Conservation (phyloP, 2,113 vertebrate genomes). For the Pontoporia blainvillei region DNA sequence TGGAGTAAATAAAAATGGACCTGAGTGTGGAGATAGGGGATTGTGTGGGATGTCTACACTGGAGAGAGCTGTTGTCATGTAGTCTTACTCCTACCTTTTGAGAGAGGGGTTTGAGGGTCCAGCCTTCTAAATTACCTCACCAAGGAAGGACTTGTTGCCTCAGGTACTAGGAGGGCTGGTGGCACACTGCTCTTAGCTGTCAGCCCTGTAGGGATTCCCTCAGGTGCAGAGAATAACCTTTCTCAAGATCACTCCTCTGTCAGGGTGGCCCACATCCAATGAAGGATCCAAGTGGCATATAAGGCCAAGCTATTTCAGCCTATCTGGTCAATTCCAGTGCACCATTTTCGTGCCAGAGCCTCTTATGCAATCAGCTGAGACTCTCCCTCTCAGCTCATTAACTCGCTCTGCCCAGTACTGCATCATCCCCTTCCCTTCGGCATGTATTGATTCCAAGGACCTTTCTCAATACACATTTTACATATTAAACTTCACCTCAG, state of each 20-base stretch:
- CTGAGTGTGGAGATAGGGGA: neutral
- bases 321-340: neutral
- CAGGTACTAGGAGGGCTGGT: neutral
- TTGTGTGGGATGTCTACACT: neutral
- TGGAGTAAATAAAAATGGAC: neutral
- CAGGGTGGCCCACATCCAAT: neutral
- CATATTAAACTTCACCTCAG: neutral
- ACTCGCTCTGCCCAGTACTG: neutral
- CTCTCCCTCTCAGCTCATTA: neutral
- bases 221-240: neutral
- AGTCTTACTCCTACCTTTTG: neutral
- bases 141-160: neutral
- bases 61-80: neutral
- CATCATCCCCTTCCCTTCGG: neutral
- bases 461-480: neutral
- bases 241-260: neutral
- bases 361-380: neutral
- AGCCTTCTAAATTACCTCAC: neutral
- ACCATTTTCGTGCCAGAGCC: too few relatives aligned
- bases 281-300: neutral
- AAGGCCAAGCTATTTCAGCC: neutral
- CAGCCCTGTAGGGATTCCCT: neutral
- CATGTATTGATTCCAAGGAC: neutral
- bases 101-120: neutral
- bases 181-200: neutral